Evolutionary conservation across 2,113 vertebrate genomes (phyloP), one percentile per base, ranked within the genome.

Genomic region (Lycocorax pyrrhopterus): DNA sequence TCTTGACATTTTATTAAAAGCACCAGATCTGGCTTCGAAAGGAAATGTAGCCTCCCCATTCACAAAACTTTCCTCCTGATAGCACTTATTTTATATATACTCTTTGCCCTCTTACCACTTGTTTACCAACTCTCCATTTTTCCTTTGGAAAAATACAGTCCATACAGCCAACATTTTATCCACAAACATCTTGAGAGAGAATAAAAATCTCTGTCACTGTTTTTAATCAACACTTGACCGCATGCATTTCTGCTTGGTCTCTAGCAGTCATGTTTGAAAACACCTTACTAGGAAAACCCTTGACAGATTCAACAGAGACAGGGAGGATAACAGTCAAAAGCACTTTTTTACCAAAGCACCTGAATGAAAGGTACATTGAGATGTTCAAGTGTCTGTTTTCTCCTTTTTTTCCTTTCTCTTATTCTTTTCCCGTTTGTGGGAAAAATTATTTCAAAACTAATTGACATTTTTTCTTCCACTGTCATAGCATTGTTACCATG

Each of bases 1-100:
- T 79, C 69, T 87, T 7, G 2, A 63, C 76, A 52, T 89, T 94
- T 93, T 90, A 96, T 94, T 96, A 72, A 92, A 81, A 92, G 62
- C 14, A 89, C 35, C 52, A 60, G 32, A 39, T 67, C 41, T 68
- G 44, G 26, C 44, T 93, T 90, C 10, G 5, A 64, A 91, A 93
- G 49, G n/a, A 73, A 90, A 74, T 33, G 23, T 44, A 72, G 7
- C 29, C 51, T 71, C 13, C 13, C 46, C 68, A 75, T 90, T 96
- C 93, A 92, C 35, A 92, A 90, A 86, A 72, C 37, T 41, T 67
- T 92, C 60, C 64, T 94, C n/a, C 49, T 60, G 29, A 12, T 35
- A 72, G 12, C 32, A 86, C 18, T 52, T 68, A 52, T 29, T 84
- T 69, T 78, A 9, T 74, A 25, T 44, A 51, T 35, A 33, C 4